Conservation (phyloP, 2,888 invertebrate genomes). For the Brassicogethes aeneus region DNA sequence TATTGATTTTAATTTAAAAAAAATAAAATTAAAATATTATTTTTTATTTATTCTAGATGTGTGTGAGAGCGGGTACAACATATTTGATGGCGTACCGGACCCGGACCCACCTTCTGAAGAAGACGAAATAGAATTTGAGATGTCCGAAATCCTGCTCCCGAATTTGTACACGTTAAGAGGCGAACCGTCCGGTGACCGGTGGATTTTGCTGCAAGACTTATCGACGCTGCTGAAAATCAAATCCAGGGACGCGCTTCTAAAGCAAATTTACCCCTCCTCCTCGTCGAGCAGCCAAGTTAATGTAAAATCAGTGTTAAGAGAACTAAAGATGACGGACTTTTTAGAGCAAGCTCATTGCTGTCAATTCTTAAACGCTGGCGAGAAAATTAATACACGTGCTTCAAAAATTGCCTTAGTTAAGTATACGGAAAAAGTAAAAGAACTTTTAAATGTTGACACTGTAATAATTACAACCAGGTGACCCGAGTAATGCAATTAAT, state of each 20-base stretch:
- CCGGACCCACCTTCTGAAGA: slow-evolving; percentile 43
- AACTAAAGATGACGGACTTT: slow-evolving; percentile 72
- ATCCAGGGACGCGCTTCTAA: slow-evolving; percentile 69
- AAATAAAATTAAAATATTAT: too few relatives aligned
- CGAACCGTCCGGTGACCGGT: slow-evolving; percentile 58
- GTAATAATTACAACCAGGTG: slow-evolving; percentile 54
- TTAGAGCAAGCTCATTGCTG: slow-evolving; percentile 72
- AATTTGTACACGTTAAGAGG: slow-evolving; percentile 67
- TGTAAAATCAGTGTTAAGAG: slow-evolving; percentile 45
- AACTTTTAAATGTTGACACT: slow-evolving; percentile 73
- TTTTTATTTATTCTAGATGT: slow-evolving; percentile 35
- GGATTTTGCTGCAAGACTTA: slow-evolving; percentile 74
- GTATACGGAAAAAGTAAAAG: slow-evolving; percentile 75
- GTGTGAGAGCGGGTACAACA: slow-evolving; percentile 50
- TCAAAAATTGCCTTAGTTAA: slow-evolving; percentile 74
- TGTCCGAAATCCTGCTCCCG: slow-evolving; percentile 69
- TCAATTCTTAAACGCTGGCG: slow-evolving; percentile 67
- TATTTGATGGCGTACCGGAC: slow-evolving; percentile 47
- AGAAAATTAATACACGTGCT: slow-evolving; percentile 69
- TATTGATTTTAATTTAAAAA: too few relatives aligned
- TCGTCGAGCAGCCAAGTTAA: slow-evolving; percentile 16
- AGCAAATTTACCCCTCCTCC: slow-evolving; percentile 53
- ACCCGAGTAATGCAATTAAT: slow-evolving; percentile 24
- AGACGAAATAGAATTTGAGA: slow-evolving; percentile 69
- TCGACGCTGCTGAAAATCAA: slow-evolving; percentile 69